Base-by-base conservation (phyloP, 1,140 invertebrate genomes). In the Dinoponera quadriceps region DNA sequence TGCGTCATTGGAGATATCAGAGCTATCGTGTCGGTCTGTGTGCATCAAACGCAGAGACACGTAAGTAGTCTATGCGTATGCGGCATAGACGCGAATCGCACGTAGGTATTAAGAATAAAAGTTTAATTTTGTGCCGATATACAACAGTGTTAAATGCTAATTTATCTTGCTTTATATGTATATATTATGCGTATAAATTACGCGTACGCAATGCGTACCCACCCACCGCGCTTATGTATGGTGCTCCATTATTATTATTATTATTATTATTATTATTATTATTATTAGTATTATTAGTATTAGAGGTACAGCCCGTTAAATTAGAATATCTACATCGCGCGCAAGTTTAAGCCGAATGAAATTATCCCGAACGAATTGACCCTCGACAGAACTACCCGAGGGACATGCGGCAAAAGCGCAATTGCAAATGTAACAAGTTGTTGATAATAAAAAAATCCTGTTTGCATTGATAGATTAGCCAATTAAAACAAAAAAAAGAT, bases 71-170 rank as follows among this genome's bases (percentile, higher is more conserved):
- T 57, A 38, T 20, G 48, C 29, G 1, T 65, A 54, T 27, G 27
- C 11, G 29, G 85, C 65, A 55, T n/a, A 57, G 33, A 73, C 51
- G 74, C 48, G 33, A 77, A 51, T 71, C 57, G 77, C 33, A 38
- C 27, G 44, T 85, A 83, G 57, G 71, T 90, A 90, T 86, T 89
- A 85, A 90, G 89, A 90, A 89, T 89, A 88, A 89, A 89, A 86
- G 86, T 88, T 90, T 60, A 89, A 27, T 86, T 89, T 90, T 91
- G 89, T 89, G 89, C 89, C 86, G 85, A 91, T 85, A 27, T 91
- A 90, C 89, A 91, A 90, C 90, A 90, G 87, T 90, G 86, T 85
- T 85, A 82, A 85, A 80, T 82, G 62, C 20, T 88, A 83, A 83
- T 82, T 84, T 60, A 78, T 71, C 63, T 82, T 74, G 66, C 59